These are phyloP conservation scores for Cheilosia impressa DNA, from an alignment of 2,888 invertebrate genomes.

Conservation along the genomic window DNA sequence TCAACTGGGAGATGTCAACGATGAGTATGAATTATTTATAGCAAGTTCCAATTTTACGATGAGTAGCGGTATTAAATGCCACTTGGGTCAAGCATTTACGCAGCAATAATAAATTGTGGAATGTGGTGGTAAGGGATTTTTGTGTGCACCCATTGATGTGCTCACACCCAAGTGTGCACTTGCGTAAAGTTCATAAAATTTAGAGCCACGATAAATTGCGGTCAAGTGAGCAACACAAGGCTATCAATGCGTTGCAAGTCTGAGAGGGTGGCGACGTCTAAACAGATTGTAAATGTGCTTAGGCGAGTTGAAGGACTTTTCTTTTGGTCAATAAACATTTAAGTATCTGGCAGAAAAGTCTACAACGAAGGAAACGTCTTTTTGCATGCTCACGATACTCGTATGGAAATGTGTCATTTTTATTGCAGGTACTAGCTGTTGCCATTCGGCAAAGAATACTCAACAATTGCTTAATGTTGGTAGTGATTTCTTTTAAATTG, in stretches of 20 bases:
- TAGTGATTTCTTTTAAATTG: no score
- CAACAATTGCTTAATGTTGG: no score
- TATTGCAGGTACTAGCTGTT: no score
- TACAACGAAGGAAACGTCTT: no score
- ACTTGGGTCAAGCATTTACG: conserved; percentile 49
- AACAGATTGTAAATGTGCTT: neutral
- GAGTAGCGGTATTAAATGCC: conserved; percentile 29
- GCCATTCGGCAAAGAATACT: no score
- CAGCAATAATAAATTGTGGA: conserved; percentile 45
- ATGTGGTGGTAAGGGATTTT: neutral
- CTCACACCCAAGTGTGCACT: conserved; percentile 20
- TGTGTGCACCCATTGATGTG: neutral
- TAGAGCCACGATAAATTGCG: conserved; percentile 58
- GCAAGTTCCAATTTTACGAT: conserved; percentile 34
- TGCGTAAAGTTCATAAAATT: conserved; percentile 44
- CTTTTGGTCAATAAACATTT: neutral
- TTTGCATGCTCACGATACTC: no score
- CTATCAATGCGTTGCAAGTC: neutral
- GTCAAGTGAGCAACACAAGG: conserved; percentile 18
- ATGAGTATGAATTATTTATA: conserved; percentile 40
- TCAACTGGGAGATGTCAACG: conserved; percentile 38
- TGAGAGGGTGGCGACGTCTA: no score
- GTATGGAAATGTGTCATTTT: no score
- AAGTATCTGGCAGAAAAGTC: no score
- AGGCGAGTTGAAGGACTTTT: neutral